Base-by-base conservation (phyloP, 2,888 invertebrate species). In the Xylocampa areola region DNA sequence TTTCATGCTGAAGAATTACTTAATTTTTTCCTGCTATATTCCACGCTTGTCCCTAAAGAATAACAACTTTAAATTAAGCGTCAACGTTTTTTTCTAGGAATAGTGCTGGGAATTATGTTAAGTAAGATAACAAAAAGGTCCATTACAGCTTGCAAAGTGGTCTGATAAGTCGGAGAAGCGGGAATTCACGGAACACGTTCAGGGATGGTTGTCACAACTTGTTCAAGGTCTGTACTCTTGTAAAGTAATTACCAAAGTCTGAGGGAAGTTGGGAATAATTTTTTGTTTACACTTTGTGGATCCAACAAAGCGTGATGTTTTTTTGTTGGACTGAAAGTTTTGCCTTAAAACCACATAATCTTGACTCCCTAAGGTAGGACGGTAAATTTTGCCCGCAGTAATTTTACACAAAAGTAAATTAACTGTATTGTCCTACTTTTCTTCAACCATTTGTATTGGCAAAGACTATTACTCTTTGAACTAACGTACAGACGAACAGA, bases 201-300 rank as follows among this genome's bases (percentile, higher is more conserved):
- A 44, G 21, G 35, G 29, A 37, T 41, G 41, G 25, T 43, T 50
- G 63, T 65, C 55, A 50, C 64, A 69, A 70, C 52, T 65, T 68
- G 33, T 47, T 58, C 65, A 50, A 50, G 70, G 58, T 70, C 21
- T 45, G 48, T 47, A 43, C 43, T 58, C 49, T 70, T 57, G 57
- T 57, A 52, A 64, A 48, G 48, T 70, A 67, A 70, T 70, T 70
- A 70, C 58, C 47, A 36, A 66, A 70, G 50, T 57, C 58, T 51
- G 19, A 17, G 29, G 40, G 17, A 51, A 54, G 45, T 48, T 57
- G 47, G 44, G 32, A 33, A 64, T 64, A 44, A 48, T 64, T 70
- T 63, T 69, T 66, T 69, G 65, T 66, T 69, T 65, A 63, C 53
- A 48, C 39, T 25, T 33, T 61, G 35, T 29, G 68, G 62, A 43